Base-by-base conservation (phyloP, 2,797 vertebrate species). In the Synanceia verrucosa region DNA sequence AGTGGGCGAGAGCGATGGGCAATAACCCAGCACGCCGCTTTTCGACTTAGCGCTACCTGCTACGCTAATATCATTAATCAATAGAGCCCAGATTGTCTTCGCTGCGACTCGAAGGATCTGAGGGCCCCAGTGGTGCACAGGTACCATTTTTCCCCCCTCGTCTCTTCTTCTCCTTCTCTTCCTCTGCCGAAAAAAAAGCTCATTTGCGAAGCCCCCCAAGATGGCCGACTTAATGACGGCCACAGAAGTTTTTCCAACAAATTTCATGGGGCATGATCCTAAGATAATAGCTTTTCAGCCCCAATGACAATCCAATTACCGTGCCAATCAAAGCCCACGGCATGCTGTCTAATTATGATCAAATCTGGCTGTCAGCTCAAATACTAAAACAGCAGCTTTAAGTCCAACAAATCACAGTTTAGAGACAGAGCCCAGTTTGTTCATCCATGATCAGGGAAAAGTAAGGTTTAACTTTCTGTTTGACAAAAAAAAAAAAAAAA, bases 201-300 rank as follows among this genome's bases (percentile, higher is more conserved):
- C 94, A 99, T 99, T 98, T 98, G 95, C 94, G 94, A 96, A 85
- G 95, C 84, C 89, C 86, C 96, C 96, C 96, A 99, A 98, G 96
- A 98, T 99, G 97, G 97, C 96, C 94, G 95, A 95, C 97, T 96
- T 97, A 98, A 99, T 98, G 96, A 99, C 95, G 96, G 95, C 96
- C 96, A 97, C 97, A 96, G 97, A 99, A 99, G 97, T 99, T 99
- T 98, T 97, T 99, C 97, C 96, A 99, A 98, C 97, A 98, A 97
- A 99, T 99, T 99, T 99, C 98, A 99, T 99, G 97, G 97, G 97
- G 98, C 97, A 98, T 99, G 98, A 99, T 99, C 98, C 97, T 98
- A 99, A 99, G 98, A 99, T 99, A 99, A 99, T 99, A 99, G 98
- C 97, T 99, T 99, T 99, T 99, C 97, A 99, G 97, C 97, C 90